Evolutionary conservation across 2,113 vertebrate species (phyloP).

Genomic region (Collichthys lucidus): DNA sequence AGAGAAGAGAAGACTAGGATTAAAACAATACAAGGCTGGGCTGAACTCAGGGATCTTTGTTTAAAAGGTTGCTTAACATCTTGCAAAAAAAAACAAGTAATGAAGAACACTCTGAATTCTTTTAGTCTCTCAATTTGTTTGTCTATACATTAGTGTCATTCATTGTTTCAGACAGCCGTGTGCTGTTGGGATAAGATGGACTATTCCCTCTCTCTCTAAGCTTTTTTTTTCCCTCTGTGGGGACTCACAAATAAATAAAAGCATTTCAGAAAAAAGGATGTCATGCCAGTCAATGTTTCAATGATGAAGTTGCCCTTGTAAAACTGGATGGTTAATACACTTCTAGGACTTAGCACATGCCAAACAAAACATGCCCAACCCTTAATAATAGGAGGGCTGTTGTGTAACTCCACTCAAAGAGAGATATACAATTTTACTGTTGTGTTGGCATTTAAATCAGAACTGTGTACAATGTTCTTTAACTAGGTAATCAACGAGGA

Average conservation of each 20-base stretch:
- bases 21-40: slow-evolving; percentile 17
- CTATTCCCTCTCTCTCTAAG: slow-evolving; percentile 4
- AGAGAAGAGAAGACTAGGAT: slow-evolving; percentile 54
- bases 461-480: background rate
- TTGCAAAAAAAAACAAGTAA: background rate
- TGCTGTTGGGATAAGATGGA: background rate
- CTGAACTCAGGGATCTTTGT: background rate
- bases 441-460: background rate
- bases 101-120: background rate
- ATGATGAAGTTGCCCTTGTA: slow-evolving; percentile 23
- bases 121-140: background rate
- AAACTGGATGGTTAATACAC: slow-evolving; percentile 10
- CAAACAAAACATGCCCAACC: background rate
- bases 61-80: slow-evolving; percentile 13
- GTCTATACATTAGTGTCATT: slow-evolving; percentile 34
- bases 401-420: background rate
- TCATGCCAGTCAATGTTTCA: background rate
- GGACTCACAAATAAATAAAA: slow-evolving; percentile 28
- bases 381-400: background rate
- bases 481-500: background rate
- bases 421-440: background rate
- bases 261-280: slow-evolving; percentile 8
- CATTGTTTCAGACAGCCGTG: background rate
- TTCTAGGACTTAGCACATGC: background rate
- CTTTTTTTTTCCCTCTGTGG: slow-evolving; percentile 20